These are phyloP conservation scores for Unio pictorum DNA, from an alignment of 2,888 invertebrate species.

Conservation along the genomic window DNA sequence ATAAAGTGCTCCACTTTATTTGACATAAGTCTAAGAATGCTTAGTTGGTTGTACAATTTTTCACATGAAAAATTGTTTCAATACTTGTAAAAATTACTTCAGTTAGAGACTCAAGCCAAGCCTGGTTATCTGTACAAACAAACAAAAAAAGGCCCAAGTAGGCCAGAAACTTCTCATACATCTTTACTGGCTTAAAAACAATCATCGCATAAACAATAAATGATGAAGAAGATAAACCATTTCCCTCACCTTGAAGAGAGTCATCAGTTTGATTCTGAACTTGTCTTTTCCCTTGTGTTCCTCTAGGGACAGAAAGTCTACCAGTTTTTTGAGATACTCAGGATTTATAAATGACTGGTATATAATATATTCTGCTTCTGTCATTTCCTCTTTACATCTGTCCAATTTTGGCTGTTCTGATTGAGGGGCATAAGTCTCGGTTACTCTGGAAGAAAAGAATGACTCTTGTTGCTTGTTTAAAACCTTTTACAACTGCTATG, in stretches of 20 bases:
- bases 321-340: constrained; percentile 80
- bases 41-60: too few species aligned
- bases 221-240: too few species aligned
- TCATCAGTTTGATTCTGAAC: constrained; percentile 80
- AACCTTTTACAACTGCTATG: too few species aligned
- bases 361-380: constrained; percentile 78
- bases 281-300: constrained; percentile 89
- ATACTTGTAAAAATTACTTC: too few species aligned
- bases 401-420: constrained; percentile 79
- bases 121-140: too few species aligned
- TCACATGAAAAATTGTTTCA: too few species aligned
- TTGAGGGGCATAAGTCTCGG: constrained; percentile 80
- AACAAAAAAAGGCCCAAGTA: too few species aligned
- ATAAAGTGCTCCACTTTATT: too few species aligned
- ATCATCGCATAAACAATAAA: neutral
- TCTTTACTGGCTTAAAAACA: too few species aligned
- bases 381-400: constrained; percentile 75
- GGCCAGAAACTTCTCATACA: too few species aligned
- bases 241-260: constrained; percentile 79
- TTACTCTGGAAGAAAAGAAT: constrained; percentile 69
- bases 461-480: constrained; percentile 1
- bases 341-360: constrained; percentile 80
- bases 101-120: too few species aligned
- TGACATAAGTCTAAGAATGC: too few species aligned
- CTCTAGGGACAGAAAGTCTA: constrained; percentile 84